Conservation (phyloP, 2,113 vertebrate species). For the Sapajus apella region DNA sequence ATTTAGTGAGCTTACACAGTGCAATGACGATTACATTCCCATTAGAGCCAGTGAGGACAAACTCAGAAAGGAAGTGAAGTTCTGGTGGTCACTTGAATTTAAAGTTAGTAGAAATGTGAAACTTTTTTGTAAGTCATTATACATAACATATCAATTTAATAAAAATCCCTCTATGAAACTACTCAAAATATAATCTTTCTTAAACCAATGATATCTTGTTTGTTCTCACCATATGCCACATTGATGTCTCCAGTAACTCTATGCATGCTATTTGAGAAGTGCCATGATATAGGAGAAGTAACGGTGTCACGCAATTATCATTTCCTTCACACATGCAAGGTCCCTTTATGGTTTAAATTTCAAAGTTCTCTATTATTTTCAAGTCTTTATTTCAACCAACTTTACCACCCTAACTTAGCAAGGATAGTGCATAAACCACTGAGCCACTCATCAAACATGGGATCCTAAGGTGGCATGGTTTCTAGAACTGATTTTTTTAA, state of each 20-base stretch:
- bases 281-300: background rate
- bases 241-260: background rate
- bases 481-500: background rate
- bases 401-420: background rate
- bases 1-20: background rate
- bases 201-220: background rate
- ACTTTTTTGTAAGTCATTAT: background rate
- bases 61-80: background rate
- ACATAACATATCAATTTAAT: background rate
- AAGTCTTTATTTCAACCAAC: background rate
- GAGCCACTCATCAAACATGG: background rate
- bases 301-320: no score
- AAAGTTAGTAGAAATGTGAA: background rate
- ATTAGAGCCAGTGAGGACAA: background rate
- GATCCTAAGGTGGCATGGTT: background rate
- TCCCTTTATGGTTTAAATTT: background rate
- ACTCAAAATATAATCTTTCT: background rate
- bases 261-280: background rate
- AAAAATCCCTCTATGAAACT: background rate
- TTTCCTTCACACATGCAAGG: background rate
- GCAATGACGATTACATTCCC: background rate
- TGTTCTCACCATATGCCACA: background rate
- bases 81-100: background rate
- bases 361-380: background rate
- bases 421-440: background rate